Percentiles rank a stretch among this genome's conserved stretches.
These are phyloP conservation scores for Meteorus colon DNA, from an alignment of 2,888 invertebrate genomes.

Conservation along the genomic window DNA sequence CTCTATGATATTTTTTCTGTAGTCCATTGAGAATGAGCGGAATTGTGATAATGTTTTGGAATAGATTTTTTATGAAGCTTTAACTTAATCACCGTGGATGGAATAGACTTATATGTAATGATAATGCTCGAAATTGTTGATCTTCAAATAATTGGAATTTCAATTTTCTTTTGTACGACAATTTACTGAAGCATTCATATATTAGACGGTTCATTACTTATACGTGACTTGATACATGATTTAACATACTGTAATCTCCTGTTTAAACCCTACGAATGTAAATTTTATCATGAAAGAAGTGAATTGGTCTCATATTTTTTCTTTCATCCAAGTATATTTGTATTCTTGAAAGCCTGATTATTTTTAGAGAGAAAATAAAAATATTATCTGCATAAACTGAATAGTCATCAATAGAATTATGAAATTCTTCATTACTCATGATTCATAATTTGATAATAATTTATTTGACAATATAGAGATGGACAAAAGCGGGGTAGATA, in stretches of 20 bases:
- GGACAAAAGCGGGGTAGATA: not conserved
- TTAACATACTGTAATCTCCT: not conserved
- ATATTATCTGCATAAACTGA: slow-evolving; percentile 49
- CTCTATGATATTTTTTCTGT: slow-evolving; percentile 38
- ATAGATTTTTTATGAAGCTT: slow-evolving; percentile 52
- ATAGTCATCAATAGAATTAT: slow-evolving; percentile 26
- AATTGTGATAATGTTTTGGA: slow-evolving; percentile 56
- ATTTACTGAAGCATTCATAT: slow-evolving; percentile 1
- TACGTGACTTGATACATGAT: slow-evolving; percentile 20
- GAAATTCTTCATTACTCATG: slow-evolving; percentile 27
- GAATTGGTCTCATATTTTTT: slow-evolving; percentile 37
- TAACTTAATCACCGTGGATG: slow-evolving; percentile 47
- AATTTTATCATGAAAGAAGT: not conserved
- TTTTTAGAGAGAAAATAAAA: slow-evolving; percentile 52
- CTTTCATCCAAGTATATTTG: slow-evolving; percentile 31
- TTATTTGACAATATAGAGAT: not conserved
- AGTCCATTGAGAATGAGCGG: slow-evolving; percentile 51
- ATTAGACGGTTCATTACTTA: slow-evolving; percentile 27
- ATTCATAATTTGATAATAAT: slow-evolving; percentile 6
- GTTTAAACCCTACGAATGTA: slow-evolving; percentile 33
- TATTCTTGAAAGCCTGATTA: slow-evolving; percentile 49
- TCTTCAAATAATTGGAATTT: slow-evolving; percentile 25
- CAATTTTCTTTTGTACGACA: slow-evolving; percentile 18
- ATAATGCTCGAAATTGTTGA: slow-evolving; percentile 31
- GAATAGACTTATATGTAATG: slow-evolving; percentile 43